Percentiles rank a stretch among this genome's conserved stretches.
Conservation (phyloP, 2,797 vertebrate species). For the Hirundo rustica region DNA sequence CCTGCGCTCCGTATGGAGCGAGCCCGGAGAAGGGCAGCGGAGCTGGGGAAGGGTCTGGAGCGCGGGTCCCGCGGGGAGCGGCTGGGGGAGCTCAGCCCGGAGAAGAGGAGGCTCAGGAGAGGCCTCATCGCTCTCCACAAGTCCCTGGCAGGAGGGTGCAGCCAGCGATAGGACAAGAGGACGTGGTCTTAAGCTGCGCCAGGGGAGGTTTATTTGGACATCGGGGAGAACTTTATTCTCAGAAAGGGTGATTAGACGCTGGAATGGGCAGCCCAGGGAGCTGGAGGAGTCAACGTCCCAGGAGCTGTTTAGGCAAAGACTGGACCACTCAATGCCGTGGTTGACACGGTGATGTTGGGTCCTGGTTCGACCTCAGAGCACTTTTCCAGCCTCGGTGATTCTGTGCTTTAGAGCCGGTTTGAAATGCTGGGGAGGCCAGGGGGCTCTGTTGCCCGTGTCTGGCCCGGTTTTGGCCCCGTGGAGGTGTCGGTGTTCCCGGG, state of each 20-base stretch:
- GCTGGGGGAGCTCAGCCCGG: not conserved
- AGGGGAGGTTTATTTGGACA: not conserved
- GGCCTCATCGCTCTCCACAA: not conserved
- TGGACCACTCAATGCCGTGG: not conserved
- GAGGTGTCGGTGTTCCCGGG: not conserved
- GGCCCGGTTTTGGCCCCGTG: not conserved
- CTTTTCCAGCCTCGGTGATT: not conserved
- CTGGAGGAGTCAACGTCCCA: not conserved
- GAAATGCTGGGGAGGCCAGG: accelerated
- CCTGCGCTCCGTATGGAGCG: not conserved
- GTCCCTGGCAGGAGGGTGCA: not conserved
- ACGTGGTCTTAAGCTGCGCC: not conserved
- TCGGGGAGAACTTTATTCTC: not conserved
- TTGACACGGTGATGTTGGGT: not conserved
- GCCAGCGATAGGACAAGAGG: not conserved
- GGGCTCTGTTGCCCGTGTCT: accelerated
- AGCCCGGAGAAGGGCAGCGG: not conserved
- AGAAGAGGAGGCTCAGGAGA: accelerated
- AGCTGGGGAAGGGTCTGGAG: not conserved
- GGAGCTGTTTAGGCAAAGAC: not conserved
- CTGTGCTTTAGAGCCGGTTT: not conserved
- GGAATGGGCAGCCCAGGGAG: too few species aligned
- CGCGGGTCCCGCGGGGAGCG: not conserved
- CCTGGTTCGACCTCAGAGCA: not conserved
- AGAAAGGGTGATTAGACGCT: not conserved